Evolutionary conservation across 2,888 invertebrate species (phyloP), one percentile per base, ranked within the genome.

Genomic region (Chrysopilus asiliformis): DNA sequence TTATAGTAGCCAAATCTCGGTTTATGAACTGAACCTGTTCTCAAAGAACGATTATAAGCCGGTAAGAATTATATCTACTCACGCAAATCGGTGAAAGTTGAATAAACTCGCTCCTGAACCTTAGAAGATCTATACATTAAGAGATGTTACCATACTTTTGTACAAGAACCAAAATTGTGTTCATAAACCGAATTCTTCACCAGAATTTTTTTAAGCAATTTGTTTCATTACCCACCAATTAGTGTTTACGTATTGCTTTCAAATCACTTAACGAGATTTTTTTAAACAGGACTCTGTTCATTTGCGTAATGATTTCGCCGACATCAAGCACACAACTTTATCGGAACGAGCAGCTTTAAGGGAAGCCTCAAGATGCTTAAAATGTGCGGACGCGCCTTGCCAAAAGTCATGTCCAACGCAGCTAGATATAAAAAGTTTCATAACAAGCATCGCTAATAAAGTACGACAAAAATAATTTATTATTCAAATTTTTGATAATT

Each of bases 401-500:
- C 97, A 97, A 65, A 97, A 97, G 62, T 90, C 93, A 2, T 98
- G 98, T 47, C 98, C 98, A 0, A 98, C 97, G 0, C 94, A 97
- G 62, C 68, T 98, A 41, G 97, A 98, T 53, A 76, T 98, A 44
- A 98, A 98, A 63, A 77, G 83, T 39, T 98, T 98, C 58, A 98
- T 98, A 38, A 86, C 86, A 2, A 90, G 90, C 59, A 98, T 98
- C 49, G 76, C 93, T 16, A 95, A 89, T 56, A 94, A 87, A 74
- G 87, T 48, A 36, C 56, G 41, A 41, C n/a, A n/a, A n/a, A n/a
- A 13, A 16, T 31, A 8, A 14, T 16, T 31, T 31, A 17, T 15
- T 32, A 26, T 28, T 27, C 4, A 35, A 18, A n/a, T 39, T 19
- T 29, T 7, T 10, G n/a, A 13, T 15, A 29, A 27, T 20, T 20